Base-by-base conservation (phyloP, 2,888 invertebrate species). In the Tenthredo mesomela region DNA sequence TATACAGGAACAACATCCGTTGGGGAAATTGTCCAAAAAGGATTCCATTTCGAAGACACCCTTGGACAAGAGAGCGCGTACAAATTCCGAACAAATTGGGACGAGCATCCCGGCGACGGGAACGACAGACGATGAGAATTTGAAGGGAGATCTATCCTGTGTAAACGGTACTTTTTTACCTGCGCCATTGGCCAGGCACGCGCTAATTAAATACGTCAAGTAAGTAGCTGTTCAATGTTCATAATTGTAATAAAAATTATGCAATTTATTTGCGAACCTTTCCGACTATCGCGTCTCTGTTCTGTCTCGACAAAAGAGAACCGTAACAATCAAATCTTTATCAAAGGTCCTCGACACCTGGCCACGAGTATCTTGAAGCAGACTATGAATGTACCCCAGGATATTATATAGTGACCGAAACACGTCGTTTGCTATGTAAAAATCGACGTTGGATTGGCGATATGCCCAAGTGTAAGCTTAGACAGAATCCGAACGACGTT, bases 201-300 rank as follows among this genome's bases (percentile, higher is more conserved):
- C 92, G 29, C 89, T 93, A 87, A 93, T 93, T 89, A 93, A 93
- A 93, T 93, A 93, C 89, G 91, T 93, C 87, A 93, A 93, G 93
- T 93, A 88, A 92, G 93, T 90, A 86, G 85, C n/a, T 54, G n/a
- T 50, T 50, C 6, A 50, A 29, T 2, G 29, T n/a, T n/a, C n/a
- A n/a, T 50, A 5, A 50, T n/a, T 50, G 5, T 18, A 0, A 50
- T 86, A 50, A 85, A 43, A 54, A 54, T 54, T n/a, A n/a, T n/a
- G 7, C 1, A 7, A 61, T 21, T 12, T 12, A 25, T 12, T 29
- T 61, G 6, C 21, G 21, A 73, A 47, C 21, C 73, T 73, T 43
- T 21, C n/a, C 4, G n/a, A 73, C 21, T 25, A 25, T 73, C 47
- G 73, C 43, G 43, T n/a, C 43, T 37, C 25, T 29, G 54, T 54